Percentiles rank a stretch among this genome's conserved stretches.
These are phyloP conservation scores for Proisotoma minuta DNA, from an alignment of 2,888 invertebrate genomes.

Conservation along the genomic window DNA sequence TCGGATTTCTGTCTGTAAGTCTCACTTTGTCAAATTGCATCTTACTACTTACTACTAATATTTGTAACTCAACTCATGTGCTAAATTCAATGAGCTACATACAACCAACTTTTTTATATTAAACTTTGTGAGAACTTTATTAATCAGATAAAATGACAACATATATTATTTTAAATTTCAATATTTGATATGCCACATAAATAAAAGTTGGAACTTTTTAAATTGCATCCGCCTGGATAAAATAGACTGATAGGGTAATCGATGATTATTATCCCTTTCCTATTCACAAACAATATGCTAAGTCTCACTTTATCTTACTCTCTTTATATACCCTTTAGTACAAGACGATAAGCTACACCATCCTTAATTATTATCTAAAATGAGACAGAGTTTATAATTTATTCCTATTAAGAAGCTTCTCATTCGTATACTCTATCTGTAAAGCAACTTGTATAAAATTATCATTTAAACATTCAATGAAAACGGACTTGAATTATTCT, in stretches of 20 bases:
- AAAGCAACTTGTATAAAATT: no score
- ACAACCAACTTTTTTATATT: conserved; percentile 1
- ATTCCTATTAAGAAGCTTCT: background rate
- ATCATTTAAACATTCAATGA: no score
- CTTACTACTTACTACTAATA: background rate
- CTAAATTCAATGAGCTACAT: conserved; percentile 11
- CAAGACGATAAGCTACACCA: background rate
- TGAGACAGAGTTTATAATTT: conserved; percentile 11
- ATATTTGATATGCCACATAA: background rate
- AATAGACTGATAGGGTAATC: conserved; percentile 10
- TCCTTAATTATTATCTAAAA: background rate
- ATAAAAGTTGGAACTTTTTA: background rate
- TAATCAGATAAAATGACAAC: background rate
- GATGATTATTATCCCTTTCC: background rate
- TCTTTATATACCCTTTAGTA: background rate
- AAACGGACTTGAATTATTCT: no score
- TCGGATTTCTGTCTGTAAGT: background rate
- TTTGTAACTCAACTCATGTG: background rate
- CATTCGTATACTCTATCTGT: no score
- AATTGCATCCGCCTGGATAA: conserved; percentile 14
- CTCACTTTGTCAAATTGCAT: conserved; percentile 1
- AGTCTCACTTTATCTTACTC: background rate
- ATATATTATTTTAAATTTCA: background rate
- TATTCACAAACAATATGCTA: background rate
- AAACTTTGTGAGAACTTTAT: background rate